Evolutionary conservation across 2,113 vertebrate genomes (phyloP).

Genomic region (Coryphaenoides rupestris): DNA sequence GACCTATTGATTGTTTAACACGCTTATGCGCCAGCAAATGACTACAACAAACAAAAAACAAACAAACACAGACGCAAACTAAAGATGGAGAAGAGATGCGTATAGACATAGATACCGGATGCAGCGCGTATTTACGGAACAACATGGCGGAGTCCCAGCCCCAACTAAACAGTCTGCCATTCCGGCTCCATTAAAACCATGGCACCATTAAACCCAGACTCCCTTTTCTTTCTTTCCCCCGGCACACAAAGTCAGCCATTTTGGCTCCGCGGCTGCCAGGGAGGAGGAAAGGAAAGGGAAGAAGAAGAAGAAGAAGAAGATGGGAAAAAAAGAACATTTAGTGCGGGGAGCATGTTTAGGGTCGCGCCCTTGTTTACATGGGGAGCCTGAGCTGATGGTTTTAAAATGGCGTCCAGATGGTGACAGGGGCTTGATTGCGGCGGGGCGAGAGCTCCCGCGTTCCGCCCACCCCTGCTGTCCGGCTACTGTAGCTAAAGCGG

Average conservation of each 20-base stretch:
- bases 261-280: slow-evolving; percentile 60
- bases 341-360: slow-evolving; percentile 63
- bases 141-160: slow-evolving; percentile 3
- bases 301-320: too few relatives aligned
- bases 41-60: too few relatives aligned
- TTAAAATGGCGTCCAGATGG: slow-evolving; percentile 76
- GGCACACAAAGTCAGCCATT: slow-evolving; percentile 60
- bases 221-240: slow-evolving; percentile 3
- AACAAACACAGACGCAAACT: background rate
- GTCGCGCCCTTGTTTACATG: slow-evolving; percentile 70
- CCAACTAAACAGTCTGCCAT: slow-evolving; percentile 35
- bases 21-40: too few relatives aligned
- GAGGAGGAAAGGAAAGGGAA: too few relatives aligned
- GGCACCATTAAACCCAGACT: background rate
- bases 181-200: slow-evolving; percentile 38
- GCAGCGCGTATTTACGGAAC: too few relatives aligned
- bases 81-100: too few relatives aligned
- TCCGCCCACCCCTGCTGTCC: slow-evolving; percentile 65
- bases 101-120: too few relatives aligned
- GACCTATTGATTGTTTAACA: too few relatives aligned
- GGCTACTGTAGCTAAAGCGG: slow-evolving; percentile 49
- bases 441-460: slow-evolving; percentile 51
- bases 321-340: slow-evolving; percentile 60
- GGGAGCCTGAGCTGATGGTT: slow-evolving; percentile 69
- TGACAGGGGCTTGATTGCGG: slow-evolving; percentile 67